phyloP scores from a whole-genome alignment of 2,888 invertebrate species.

The Torymus texanus region DNA sequence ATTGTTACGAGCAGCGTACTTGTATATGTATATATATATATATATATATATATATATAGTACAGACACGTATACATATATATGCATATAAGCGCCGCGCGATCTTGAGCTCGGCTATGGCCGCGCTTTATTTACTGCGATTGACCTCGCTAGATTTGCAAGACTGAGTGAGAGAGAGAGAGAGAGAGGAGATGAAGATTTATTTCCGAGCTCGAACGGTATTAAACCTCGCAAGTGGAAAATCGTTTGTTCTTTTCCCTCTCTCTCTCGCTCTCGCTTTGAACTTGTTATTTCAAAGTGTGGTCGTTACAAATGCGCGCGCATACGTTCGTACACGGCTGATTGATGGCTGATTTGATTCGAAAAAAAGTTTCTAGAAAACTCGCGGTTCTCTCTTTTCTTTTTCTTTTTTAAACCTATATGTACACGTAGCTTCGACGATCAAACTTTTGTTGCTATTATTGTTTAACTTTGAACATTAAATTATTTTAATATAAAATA shows the following conservation, averaged over 20 bases:
- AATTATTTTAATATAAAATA: too few species aligned
- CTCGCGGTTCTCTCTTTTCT: too few species aligned
- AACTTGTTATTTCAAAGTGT: background rate
- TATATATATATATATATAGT: background rate
- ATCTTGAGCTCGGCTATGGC: slow-evolving; percentile 14
- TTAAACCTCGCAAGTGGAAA: background rate
- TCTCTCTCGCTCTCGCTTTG: background rate
- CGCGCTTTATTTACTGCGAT: slow-evolving; percentile 47
- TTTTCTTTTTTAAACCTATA: too few species aligned
- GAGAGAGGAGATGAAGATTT: slow-evolving; percentile 28
- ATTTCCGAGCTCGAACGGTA: slow-evolving; percentile 19
- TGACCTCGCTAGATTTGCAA: slow-evolving; percentile 43
- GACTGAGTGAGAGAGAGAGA: slow-evolving; percentile 2
- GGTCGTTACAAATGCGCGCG: background rate
- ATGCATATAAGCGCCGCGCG: slow-evolving; percentile 15
- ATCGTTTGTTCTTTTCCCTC: slow-evolving; percentile 9
- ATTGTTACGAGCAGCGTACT: slow-evolving; percentile 38
- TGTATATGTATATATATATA: too few species aligned
- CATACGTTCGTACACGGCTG: background rate
- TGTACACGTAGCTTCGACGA: too few species aligned
- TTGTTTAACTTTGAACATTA: too few species aligned
- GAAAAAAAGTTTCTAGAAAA: too few species aligned
- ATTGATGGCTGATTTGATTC: too few species aligned
- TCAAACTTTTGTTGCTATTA: too few species aligned
- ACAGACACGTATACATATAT: background rate